Base-by-base conservation (phyloP, 2,888 invertebrate species). In the Formica aserva region DNA sequence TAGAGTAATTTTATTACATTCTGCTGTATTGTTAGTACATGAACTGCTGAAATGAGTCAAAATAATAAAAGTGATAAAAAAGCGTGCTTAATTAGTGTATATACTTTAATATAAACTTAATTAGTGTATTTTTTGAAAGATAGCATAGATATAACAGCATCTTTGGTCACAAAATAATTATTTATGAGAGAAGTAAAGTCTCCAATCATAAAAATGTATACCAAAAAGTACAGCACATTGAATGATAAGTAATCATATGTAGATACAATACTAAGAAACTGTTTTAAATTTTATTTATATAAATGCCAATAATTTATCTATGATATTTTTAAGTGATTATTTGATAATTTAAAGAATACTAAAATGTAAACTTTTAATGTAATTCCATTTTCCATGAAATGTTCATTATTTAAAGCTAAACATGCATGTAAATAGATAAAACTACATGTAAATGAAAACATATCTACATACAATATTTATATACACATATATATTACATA, bases 61-160 rank as follows among this genome's bases (percentile, higher is more conserved):
- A 45, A 45, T 45, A 5, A 13, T 26, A 18, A 35, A 55, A 67
- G 52, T 69, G 9, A 69, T 71, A 26, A 57, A 41, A n/a, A n/a
- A 77, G 15, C 9, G n/a, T 77, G n/a, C 6, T 67, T 77, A 18
- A 77, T 52, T 35, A 29, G 3, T 41, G n/a, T 38, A 8, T 38
- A 8, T 35, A 6, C 32, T 32, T 32, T 32, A 32, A 6, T 32
- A 5, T 32, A 5, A 32, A 32, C 32, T 32, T 32, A 32, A 6
- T 4, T 35, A 35, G 6, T 35, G 35, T 63, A 60, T 22, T 29
- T 4, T 41, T n/a, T 55, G 5, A 67, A 29, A 45, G 13, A 41
- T 22, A 38, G 1, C 35, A 15, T n/a, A 11, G 6, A 38, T 52
- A 41, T 26, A 32, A 76, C 22, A 18, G 8, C 52, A 65, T 52